phyloP scores from a whole-genome alignment of 1,140 invertebrate genomes.

The Papilio polyxenes region DNA sequence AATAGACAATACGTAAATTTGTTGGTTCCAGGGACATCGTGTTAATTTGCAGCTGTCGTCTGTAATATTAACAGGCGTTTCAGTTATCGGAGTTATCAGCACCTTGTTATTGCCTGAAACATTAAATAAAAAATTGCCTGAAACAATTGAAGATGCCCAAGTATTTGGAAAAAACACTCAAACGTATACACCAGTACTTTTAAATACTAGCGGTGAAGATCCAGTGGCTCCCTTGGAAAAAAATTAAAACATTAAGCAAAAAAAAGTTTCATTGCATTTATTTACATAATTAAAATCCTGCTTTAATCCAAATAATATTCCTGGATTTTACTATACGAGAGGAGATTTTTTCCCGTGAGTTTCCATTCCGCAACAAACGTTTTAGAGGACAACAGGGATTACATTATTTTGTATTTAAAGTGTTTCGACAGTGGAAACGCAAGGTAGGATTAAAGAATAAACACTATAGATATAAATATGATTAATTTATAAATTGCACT shows the following conservation, averaged over 20 bases:
- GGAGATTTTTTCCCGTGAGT: no score
- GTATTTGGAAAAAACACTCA: constrained; percentile 50
- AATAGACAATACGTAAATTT: neutral
- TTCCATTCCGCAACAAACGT: no score
- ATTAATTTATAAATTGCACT: no score
- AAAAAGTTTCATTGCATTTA: neutral
- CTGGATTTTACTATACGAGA: no score
- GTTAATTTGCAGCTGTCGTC: constrained; percentile 53
- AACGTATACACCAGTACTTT: constrained; percentile 26
- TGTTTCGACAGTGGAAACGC: no score
- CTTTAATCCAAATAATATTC: no score
- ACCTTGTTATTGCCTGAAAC: constrained; percentile 62
- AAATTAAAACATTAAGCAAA: neutral
- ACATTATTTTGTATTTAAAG: no score
- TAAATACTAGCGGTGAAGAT: neutral
- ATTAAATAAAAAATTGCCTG: constrained; percentile 62
- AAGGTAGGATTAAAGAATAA: no score
- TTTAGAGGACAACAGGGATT: no score
- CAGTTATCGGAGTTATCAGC: constrained; percentile 45
- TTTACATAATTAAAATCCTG: neutral
- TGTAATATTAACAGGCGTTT: constrained; percentile 47
- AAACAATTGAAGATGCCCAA: constrained; percentile 64
- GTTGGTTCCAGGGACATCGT: constrained; percentile 56
- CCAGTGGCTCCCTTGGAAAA: neutral
- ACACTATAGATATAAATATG: no score